A percentile compares a stretch with the other conserved stretches of the same genome.
Conservation (phyloP, 2,888 invertebrate species). For the Drosophila trichaetosa region DNA sequence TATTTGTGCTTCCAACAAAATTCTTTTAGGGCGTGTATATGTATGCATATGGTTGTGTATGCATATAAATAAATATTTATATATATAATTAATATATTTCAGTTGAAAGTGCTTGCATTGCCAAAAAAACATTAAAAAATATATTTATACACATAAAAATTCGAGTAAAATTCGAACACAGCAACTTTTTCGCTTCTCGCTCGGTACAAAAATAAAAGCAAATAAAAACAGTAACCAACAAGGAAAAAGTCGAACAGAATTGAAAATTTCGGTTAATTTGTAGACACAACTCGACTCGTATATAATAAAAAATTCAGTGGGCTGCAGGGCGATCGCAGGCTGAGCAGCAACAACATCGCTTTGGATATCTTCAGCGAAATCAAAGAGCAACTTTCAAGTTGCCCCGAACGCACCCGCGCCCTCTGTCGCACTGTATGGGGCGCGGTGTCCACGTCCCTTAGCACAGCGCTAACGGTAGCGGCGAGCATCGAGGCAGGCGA, state of each 20-base stretch:
- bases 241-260: constrained; percentile 10
- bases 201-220: constrained; percentile 18
- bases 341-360: constrained; percentile 63
- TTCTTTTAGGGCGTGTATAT: constrained; percentile 66
- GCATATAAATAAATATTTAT: constrained; percentile 13
- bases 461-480: constrained; percentile 78
- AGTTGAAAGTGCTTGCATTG: constrained; percentile 65
- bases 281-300: constrained; percentile 1
- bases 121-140: constrained; percentile 44
- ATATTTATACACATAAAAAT: background rate
- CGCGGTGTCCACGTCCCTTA: constrained; percentile 79
- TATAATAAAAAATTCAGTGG: constrained; percentile 48
- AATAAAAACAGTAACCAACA: constrained; percentile 12
- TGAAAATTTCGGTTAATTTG: constrained; percentile 38
- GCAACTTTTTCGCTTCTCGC: constrained; percentile 51
- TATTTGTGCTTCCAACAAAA: constrained; percentile 56
- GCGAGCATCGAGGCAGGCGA: constrained; percentile 70
- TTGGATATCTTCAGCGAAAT: constrained; percentile 85
- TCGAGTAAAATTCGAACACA: constrained; percentile 46
- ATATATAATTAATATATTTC: constrained; percentile 38
- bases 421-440: constrained; percentile 84
- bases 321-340: constrained; percentile 43
- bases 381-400: constrained; percentile 85
- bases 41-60: constrained; percentile 10
- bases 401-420: constrained; percentile 83